These are phyloP conservation scores for Apostichopus californicus DNA, from an alignment of 35 echinoderm and acorn worm genomes.

Conservation along the genomic window DNA sequence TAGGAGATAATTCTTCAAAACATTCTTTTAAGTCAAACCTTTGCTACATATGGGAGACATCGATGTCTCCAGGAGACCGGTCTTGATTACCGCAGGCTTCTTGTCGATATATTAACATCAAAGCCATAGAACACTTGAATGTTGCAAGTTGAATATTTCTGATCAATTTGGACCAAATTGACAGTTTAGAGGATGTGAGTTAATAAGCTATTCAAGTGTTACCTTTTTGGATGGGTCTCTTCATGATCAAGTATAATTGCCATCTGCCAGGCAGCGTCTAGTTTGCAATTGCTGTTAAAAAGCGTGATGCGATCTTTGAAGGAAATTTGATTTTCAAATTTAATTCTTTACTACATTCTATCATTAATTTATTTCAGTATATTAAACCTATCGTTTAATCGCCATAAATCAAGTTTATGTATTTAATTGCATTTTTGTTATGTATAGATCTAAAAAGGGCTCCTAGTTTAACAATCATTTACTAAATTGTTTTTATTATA, in stretches of 20 bases:
- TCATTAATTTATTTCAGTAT: too few relatives aligned
- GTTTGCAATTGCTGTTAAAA: background rate
- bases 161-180: background rate
- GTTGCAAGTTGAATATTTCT: background rate
- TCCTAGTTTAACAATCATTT: too few relatives aligned
- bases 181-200: background rate
- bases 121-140: background rate
- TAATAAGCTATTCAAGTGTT: background rate
- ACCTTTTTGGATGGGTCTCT: background rate
- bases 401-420: too few relatives aligned
- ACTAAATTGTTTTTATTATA: too few relatives aligned
- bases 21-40: background rate
- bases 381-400: too few relatives aligned
- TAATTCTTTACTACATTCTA: background rate
- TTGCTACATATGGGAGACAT: too few relatives aligned
- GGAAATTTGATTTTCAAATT: background rate
- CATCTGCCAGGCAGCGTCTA: background rate
- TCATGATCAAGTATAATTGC: background rate
- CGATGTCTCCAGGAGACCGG: too few relatives aligned
- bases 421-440: too few relatives aligned
- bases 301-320: background rate
- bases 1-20: background rate
- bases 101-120: background rate
- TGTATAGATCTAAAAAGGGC: too few relatives aligned
- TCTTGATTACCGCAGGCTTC: background rate